Conservation (phyloP, 2,888 invertebrate species). For the Teleiodes luculella region DNA sequence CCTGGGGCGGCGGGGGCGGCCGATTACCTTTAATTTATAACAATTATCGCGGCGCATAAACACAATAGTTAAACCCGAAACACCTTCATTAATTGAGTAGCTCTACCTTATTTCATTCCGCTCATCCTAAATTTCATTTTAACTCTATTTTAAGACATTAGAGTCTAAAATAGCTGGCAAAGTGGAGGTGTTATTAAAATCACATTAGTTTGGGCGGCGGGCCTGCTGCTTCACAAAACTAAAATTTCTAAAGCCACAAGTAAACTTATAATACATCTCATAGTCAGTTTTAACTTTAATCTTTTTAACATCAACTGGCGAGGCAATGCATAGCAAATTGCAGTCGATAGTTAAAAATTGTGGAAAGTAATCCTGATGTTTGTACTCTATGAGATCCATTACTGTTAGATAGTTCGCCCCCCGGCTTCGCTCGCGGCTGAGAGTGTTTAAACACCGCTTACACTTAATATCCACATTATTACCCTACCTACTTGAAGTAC, state of each 20-base stretch:
- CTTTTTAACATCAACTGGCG: background rate
- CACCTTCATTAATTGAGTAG: conserved; percentile 58
- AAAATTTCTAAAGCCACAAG: no score
- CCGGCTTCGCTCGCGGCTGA: background rate
- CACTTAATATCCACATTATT: background rate
- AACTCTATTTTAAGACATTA: background rate
- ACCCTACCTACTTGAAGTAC: background rate
- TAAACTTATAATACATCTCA: no score
- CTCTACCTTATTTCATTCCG: conserved; percentile 16
- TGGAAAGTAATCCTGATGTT: background rate
- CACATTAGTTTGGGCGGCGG: conserved; percentile 36
- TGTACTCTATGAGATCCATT: conserved; percentile 14
- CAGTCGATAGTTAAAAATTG: no score
- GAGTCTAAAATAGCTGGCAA: conserved; percentile 11
- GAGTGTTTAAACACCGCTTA: conserved; percentile 3
- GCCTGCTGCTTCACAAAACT: no score
- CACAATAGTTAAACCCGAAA: conserved; percentile 55
- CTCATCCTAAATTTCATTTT: conserved; percentile 9
- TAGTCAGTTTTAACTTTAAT: no score
- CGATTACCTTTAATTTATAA: conserved; percentile 55
- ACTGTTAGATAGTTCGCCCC: background rate
- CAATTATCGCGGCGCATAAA: conserved; percentile 54
- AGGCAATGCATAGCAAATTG: background rate
- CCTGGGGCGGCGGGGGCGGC: conserved; percentile 23
- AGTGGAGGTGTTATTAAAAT: conserved; percentile 51